Percentiles rank a stretch among this genome's conserved stretches.
Conservation (phyloP, 2,888 invertebrate species). For the Sminthurides aquaticus region DNA sequence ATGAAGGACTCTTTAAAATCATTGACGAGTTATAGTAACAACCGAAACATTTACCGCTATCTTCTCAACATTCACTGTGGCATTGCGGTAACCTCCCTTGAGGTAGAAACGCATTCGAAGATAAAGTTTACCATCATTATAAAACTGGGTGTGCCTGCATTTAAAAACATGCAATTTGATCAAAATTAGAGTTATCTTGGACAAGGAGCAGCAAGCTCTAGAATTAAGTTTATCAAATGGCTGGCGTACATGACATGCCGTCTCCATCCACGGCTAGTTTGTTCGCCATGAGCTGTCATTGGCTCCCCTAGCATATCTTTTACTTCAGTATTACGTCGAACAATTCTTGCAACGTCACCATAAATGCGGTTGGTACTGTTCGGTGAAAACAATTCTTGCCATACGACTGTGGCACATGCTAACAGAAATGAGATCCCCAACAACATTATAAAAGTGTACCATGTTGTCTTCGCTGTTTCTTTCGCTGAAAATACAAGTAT, state of each 20-base stretch:
- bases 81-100: constrained; percentile 72
- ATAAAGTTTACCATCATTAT: constrained; percentile 66
- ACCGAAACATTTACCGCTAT: constrained; percentile 50
- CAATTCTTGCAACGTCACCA: constrained; percentile 65
- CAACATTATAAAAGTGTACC: constrained; percentile 74
- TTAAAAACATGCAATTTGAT: constrained; percentile 22
- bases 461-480: constrained; percentile 81
- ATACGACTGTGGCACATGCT: constrained; percentile 72
- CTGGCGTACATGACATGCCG: constrained; percentile 62
- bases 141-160: constrained; percentile 62
- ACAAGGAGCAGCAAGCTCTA: no score
- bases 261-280: constrained; percentile 70
- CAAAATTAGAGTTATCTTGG: background rate
- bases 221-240: no score
- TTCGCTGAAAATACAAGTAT: constrained; percentile 70
- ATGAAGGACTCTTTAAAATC: no score
- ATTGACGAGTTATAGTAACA: background rate
- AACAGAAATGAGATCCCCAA: constrained; percentile 73
- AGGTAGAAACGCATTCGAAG: constrained; percentile 87
- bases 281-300: constrained; percentile 82
- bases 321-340: constrained; percentile 66
- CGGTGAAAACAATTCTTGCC: constrained; percentile 77
- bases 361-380: constrained; percentile 81
- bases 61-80: constrained; percentile 78
- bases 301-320: constrained; percentile 68